Evolutionary conservation across 30 jellyfish, hydroid and myxozoan genomes (phyloP).

Genomic region (Rhopilema esculentum): DNA sequence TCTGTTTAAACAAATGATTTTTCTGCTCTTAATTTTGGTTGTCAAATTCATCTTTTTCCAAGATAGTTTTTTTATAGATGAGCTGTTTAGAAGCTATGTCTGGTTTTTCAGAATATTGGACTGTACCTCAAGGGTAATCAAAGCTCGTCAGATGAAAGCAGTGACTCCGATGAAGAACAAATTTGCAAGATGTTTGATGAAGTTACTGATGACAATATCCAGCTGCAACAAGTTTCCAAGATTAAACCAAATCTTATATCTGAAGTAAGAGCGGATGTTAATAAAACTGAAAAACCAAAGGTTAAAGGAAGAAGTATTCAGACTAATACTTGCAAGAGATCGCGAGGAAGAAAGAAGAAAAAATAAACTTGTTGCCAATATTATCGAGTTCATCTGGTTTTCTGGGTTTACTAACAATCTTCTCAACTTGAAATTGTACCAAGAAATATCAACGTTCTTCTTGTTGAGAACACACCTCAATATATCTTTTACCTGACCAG

Average conservation of each 20-base stretch:
- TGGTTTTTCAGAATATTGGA: conserved; percentile 43
- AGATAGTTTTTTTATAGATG: too few relatives aligned
- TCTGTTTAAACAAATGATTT: neutral
- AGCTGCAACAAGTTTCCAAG: neutral
- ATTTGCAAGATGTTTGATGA: conserved; percentile 55
- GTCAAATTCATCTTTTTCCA: too few relatives aligned
- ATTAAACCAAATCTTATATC: conserved; percentile 9
- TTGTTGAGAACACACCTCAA: too few relatives aligned
- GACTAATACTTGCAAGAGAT: neutral
- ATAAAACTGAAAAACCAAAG: neutral
- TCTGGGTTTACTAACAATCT: neutral
- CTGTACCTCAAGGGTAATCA: conserved; percentile 34
- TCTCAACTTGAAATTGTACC: neutral
- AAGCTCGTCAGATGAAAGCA: conserved; percentile 34
- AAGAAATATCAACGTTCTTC: too few relatives aligned
- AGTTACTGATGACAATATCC: conserved; percentile 31
- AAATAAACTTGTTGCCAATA: neutral
- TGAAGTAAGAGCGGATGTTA: conserved; percentile 13
- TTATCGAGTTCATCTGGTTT: neutral
- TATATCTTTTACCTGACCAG: too few relatives aligned
- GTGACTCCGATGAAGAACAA: conserved; percentile 45
- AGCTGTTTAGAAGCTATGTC: too few relatives aligned
- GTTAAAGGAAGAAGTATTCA: neutral
- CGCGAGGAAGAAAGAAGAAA: neutral
- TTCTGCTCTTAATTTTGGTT: neutral